phyloP scores from a whole-genome alignment of 2,888 invertebrate genomes.

The Aquatica leii region DNA sequence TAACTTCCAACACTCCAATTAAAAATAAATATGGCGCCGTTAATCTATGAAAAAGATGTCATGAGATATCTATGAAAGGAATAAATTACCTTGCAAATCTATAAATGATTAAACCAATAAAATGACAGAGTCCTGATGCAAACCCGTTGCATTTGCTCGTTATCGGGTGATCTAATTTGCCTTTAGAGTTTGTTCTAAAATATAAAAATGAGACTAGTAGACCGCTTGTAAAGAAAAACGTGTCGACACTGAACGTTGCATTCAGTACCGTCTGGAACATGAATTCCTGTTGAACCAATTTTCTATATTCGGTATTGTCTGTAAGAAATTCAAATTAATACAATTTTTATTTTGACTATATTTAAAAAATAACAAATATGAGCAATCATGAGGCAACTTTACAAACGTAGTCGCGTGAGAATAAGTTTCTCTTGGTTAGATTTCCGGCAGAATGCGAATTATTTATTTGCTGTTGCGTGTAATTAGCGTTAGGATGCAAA shows the following conservation, averaged over 20 bases:
- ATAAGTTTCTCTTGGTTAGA: too few species aligned
- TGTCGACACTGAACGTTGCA: conserved; percentile 82
- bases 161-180: conserved; percentile 72
- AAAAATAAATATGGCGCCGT: conserved; percentile 86
- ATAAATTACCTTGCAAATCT: conserved; percentile 73
- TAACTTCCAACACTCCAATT: conserved; percentile 81
- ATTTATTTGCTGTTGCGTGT: too few species aligned
- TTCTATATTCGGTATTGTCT: conserved; percentile 79
- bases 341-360: too few species aligned
- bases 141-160: conserved; percentile 69
- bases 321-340: too few species aligned
- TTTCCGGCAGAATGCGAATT: too few species aligned
- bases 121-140: conserved; percentile 73
- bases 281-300: conserved; percentile 78
- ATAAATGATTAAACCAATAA: conserved; percentile 78
- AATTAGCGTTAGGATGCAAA: too few species aligned
- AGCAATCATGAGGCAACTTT: too few species aligned
- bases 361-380: too few species aligned
- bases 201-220: conserved; percentile 86
- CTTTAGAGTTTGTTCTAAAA: conserved; percentile 80
- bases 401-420: too few species aligned
- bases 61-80: not conserved
- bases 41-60: conserved; percentile 62
- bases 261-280: conserved; percentile 82
- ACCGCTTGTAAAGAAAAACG: conserved; percentile 83